A percentile compares a stretch with the other conserved stretches of the same genome.
phyloP scores from a whole-genome alignment of 2,113 vertebrate species.

The Plecturocebus donacophilus region DNA sequence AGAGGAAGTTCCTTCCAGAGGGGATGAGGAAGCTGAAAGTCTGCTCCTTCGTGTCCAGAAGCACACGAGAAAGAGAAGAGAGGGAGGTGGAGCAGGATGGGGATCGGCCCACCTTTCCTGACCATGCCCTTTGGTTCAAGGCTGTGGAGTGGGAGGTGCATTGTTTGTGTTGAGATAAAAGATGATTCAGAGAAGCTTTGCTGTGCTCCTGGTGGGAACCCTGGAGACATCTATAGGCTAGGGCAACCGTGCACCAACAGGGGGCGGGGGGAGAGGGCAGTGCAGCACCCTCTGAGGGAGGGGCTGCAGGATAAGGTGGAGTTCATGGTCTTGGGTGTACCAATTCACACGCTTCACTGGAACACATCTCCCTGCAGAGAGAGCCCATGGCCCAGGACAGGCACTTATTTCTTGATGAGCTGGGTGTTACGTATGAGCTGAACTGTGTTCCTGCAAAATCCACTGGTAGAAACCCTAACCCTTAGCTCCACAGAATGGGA shows the following conservation, averaged over 20 bases:
- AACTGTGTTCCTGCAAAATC: too few species aligned
- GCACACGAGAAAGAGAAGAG: background rate
- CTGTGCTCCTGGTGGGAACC: background rate
- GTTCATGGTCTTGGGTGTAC: background rate
- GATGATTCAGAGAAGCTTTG: background rate
- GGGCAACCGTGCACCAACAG: background rate
- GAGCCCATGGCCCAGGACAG: rapidly evolving
- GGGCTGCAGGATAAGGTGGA: background rate
- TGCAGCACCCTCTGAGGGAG: too few species aligned
- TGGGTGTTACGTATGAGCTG: too few species aligned
- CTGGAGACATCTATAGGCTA: background rate
- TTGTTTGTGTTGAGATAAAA: background rate
- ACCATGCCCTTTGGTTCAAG: background rate
- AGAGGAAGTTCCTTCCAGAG: background rate
- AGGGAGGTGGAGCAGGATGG: background rate
- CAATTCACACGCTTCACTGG: background rate
- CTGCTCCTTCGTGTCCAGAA: background rate
- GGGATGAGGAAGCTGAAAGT: background rate
- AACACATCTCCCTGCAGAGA: background rate
- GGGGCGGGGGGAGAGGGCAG: too few species aligned
- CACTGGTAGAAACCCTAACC: background rate
- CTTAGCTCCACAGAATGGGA: background rate
- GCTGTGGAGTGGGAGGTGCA: too few species aligned
- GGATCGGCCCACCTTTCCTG: background rate
- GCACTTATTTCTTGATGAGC: background rate